Evolutionary conservation across 2,113 vertebrate species (phyloP), one percentile per base, ranked within the genome.

Genomic region (Sylvia atricapilla): DNA sequence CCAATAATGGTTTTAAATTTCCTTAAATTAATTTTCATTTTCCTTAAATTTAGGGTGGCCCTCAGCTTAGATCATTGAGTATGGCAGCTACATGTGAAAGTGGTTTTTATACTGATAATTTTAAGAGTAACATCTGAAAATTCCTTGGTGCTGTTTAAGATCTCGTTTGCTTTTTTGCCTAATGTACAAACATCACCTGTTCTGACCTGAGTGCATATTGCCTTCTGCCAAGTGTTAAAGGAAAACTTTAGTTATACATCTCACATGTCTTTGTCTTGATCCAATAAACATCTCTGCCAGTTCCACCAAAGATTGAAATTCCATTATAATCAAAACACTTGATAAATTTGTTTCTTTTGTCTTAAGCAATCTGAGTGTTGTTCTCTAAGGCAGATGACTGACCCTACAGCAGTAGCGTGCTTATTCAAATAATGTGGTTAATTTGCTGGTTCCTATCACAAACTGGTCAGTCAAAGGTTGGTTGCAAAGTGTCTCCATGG

Each of bases 71-170:
- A 37, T 79, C 15, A 18, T 31, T 84, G 18, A 49, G 20, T 68
- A 73, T 20, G 11, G 28, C 74, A 91, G 49, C 58, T 87, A 78
- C 3, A 1, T 68, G 21, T 69, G 87, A 72, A 58, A 53, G 6
- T 60, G 13, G 17, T 86, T 90, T 87, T 92, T 79, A 19, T 89
- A 49, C 14, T 92, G 35, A 30, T 46, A 30, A 18, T 37, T 63
- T 90, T 37, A 66, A 55, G 56, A 64, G 27, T 70, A 82, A 27
- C 44, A 60, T 64, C 75, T 96, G 69, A 92, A 92, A 95, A 91
- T 33, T 78, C 33, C 31, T 39, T 74, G 28, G 4, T 75, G 8
- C 9, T 2, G 0, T 60, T 86, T 7, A 75, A 75, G 15, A 31
- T 56, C 55, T 80, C 64, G 16, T 44, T 77, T 69, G 31, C 13